Evolutionary conservation across 2,113 vertebrate genomes (phyloP), one percentile per base, ranked within the genome.

Genomic region (Edolisoma coerulescens): DNA sequence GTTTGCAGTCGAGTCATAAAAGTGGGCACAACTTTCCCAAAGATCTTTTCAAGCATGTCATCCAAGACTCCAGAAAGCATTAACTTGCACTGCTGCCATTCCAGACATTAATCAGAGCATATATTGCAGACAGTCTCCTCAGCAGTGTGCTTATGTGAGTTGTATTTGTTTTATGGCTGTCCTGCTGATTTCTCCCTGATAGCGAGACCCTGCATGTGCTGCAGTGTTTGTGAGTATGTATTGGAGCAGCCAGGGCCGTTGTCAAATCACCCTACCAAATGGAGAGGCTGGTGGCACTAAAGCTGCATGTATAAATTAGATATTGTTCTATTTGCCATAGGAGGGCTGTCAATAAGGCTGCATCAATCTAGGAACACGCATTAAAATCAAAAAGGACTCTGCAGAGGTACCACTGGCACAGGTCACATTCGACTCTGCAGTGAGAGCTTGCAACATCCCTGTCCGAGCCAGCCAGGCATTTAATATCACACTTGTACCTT

Each of bases 101-200:
- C 83, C 90, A 88, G 83, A 67, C 88, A 52, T 95, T 90, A 96
- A 95, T 96, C 92, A 93, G 92, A 92, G 76, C 90, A 75, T 76
- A 77, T 81, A 93, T 56, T 81, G 83, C 84, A 88, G 89, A 44
- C 84, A 89, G 88, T 47, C 85, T 93, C 85, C 93, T 80, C 82
- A 84, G 90, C 88, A 75, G 68, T 47, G 68, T 92, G 85, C 88
- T 93, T 94, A 70, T 85, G 76, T 68, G 75, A 85, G 64, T 88
- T 4, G 44, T 92, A 71, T 90, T 93, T 94, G 90, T 32, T 96
- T 94, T 94, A 92, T 90, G 85, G 47, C 79, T 88, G 87, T 93
- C 90, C 90, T 94, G 83, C 76, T 86, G 92, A 95, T 96, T 96
- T 71, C 76, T 86, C 79, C 75, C 76, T 14, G 85, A 96, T 93